These are phyloP conservation scores for Lepus americanus DNA, from an alignment of 2,113 vertebrate species.

Conservation along the genomic window DNA sequence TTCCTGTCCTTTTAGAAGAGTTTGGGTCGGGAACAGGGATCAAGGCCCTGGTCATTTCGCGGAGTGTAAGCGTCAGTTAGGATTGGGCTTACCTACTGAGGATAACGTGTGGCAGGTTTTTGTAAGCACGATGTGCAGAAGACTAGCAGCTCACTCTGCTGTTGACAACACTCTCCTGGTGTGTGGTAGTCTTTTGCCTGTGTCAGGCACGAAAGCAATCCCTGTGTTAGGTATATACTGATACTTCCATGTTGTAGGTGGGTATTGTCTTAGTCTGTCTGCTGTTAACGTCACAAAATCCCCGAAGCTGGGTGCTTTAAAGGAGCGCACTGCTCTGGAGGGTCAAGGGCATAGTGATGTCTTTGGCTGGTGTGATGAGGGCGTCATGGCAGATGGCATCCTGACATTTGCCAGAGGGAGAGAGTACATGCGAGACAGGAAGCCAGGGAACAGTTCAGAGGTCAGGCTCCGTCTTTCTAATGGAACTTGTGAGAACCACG, in stretches of 20 bases:
- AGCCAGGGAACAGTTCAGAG: too few species aligned
- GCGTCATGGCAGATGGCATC: too few species aligned
- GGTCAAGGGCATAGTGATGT: too few species aligned
- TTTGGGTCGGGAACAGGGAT: neutral
- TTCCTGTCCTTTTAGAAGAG: conserved; percentile 3
- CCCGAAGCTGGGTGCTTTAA: too few species aligned
- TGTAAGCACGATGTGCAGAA: neutral
- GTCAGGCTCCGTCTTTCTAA: too few species aligned
- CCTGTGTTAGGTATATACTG: neutral
- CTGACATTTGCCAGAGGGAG: too few species aligned
- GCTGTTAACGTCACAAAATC: too few species aligned
- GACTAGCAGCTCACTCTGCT: neutral
- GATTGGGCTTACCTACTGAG: neutral
- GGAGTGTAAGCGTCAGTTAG: neutral
- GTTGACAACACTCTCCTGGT: neutral
- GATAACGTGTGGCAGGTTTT: neutral
- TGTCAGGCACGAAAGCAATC: neutral
- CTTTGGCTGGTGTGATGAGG: too few species aligned
- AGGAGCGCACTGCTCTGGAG: too few species aligned
- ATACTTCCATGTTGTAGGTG: neutral
- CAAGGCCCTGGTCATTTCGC: neutral
- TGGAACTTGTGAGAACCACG: too few species aligned
- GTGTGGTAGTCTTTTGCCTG: neutral
- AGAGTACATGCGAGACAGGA: too few species aligned
- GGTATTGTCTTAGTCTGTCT: neutral